phyloP scores from a whole-genome alignment of 35 echinoderm and acorn worm genomes.

The Hemicentrotus pulcherrimus region DNA sequence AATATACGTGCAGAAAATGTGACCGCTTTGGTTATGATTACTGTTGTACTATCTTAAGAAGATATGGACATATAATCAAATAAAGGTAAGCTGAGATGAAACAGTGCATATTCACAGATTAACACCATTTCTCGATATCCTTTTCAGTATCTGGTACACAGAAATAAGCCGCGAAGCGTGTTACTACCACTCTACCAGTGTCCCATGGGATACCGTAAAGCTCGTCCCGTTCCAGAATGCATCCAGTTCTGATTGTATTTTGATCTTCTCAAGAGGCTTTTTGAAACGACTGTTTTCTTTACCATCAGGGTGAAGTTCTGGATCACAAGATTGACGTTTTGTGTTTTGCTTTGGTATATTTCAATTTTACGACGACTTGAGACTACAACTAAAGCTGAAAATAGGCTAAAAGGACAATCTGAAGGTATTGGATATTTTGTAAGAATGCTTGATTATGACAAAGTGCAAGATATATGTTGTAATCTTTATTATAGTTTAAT shows the following conservation, averaged over 20 bases:
- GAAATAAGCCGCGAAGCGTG: background rate
- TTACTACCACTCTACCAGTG: background rate
- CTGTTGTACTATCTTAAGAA: constrained; percentile 1
- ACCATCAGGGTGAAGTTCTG: background rate
- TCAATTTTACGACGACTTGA: background rate
- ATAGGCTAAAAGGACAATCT: background rate
- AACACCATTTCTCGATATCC: background rate
- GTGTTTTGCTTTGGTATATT: background rate
- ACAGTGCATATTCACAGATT: background rate
- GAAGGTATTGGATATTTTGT: background rate
- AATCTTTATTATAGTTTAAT: background rate
- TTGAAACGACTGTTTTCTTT: constrained; percentile 5
- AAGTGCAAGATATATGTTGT: background rate
- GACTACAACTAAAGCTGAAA: background rate
- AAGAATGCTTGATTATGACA: background rate
- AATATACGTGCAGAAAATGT: background rate
- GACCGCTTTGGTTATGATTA: background rate
- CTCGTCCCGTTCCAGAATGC: background rate
- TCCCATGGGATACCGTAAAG: background rate
- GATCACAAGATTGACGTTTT: background rate
- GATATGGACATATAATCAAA: background rate
- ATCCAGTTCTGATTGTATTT: background rate
- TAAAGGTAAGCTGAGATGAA: background rate
- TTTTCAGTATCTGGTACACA: background rate
- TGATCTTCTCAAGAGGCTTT: background rate